phyloP scores from a whole-genome alignment of 2,113 vertebrate species.

The Gopherus evgoodei region DNA sequence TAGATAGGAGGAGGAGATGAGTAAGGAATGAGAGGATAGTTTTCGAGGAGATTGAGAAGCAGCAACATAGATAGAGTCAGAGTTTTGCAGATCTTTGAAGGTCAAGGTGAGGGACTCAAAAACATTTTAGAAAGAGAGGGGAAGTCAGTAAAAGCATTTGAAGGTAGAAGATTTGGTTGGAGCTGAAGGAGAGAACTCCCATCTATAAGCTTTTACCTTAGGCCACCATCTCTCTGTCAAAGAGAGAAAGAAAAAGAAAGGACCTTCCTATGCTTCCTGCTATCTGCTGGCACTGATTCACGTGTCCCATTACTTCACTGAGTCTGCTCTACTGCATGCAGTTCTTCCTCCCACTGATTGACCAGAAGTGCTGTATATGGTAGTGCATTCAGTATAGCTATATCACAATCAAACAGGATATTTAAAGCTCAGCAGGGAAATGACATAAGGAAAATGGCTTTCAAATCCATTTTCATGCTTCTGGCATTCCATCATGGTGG shows the following conservation, averaged over 20 bases:
- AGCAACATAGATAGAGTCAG: neutral
- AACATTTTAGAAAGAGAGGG: neutral
- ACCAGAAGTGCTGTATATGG: neutral
- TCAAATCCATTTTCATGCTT: neutral
- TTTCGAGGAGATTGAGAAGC: neutral
- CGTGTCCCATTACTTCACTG: neutral
- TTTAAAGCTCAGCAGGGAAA: accelerated
- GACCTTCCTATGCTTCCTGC: neutral
- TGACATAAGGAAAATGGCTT: neutral
- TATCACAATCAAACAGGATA: accelerated
- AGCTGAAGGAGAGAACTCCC: accelerated
- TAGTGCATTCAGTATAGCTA: accelerated
- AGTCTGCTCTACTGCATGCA: neutral
- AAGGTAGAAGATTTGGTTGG: accelerated
- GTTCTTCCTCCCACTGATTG: neutral
- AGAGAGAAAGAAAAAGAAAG: neutral
- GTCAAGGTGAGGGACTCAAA: neutral
- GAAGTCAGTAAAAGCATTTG: neutral
- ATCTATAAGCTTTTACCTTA: neutral
- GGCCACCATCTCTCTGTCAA: neutral
- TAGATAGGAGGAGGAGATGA: accelerated
- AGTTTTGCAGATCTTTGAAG: neutral
- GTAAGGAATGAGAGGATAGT: neutral
- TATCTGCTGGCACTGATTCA: neutral
- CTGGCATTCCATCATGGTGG: neutral